phyloP scores from a whole-genome alignment of 1,140 invertebrate genomes.

The Drosophila dunni region DNA sequence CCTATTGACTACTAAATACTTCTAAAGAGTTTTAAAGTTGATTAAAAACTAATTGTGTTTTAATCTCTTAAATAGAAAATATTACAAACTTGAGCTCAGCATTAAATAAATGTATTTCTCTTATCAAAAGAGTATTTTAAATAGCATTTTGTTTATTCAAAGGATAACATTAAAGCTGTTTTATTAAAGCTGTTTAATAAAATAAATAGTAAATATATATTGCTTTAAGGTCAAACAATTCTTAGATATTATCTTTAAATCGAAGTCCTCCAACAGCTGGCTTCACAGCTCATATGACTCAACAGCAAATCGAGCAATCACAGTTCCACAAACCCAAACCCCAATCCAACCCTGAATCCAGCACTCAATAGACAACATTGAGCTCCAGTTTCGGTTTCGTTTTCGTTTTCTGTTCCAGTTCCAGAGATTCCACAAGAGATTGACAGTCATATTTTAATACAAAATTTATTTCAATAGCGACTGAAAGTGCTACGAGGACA shows the following conservation, averaged over 20 bases:
- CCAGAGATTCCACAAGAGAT: slow-evolving; percentile 3
- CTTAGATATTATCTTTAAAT: slow-evolving; percentile 11
- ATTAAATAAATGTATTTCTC: too few relatives aligned
- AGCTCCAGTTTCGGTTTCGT: not conserved
- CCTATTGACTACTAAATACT: too few relatives aligned
- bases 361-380: not conserved
- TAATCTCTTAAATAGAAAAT: too few relatives aligned
- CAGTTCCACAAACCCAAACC: slow-evolving; percentile 1
- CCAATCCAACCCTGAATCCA: slow-evolving; percentile 1
- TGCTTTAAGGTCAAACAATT: not conserved
- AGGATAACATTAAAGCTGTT: too few relatives aligned
- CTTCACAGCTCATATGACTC: not conserved
- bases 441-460: slow-evolving; percentile 47
- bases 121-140: too few relatives aligned
- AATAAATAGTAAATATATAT: too few relatives aligned
- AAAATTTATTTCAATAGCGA: slow-evolving; percentile 68
- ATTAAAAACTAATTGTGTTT: too few relatives aligned
- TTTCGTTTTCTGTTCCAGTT: not conserved
- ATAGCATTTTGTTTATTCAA: too few relatives aligned
- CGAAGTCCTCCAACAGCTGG: slow-evolving; percentile 37
- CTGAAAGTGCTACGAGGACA: slow-evolving; percentile 37
- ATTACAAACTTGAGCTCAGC: too few relatives aligned
- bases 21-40: too few relatives aligned
- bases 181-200: too few relatives aligned
- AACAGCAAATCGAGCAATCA: slow-evolving; percentile 38